phyloP scores from a whole-genome alignment of 2,888 invertebrate genomes.

The Cecidostiba fungosa region DNA sequence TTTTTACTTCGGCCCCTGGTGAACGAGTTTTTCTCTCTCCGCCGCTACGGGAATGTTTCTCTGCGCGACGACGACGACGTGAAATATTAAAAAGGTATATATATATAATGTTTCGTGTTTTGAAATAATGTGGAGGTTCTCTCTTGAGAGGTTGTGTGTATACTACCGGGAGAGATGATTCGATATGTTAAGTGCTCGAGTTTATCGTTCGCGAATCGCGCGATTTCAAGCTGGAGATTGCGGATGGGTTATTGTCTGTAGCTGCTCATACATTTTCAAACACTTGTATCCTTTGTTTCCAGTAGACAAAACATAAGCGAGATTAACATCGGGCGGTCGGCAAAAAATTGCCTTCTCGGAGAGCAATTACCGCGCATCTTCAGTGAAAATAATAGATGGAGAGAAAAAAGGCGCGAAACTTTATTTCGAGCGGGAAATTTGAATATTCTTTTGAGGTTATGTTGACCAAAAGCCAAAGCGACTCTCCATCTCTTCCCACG shows the following conservation, averaged over 20 bases:
- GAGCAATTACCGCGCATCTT: slow-evolving; percentile 3
- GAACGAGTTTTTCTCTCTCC: slow-evolving; percentile 51
- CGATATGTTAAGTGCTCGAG: neutral
- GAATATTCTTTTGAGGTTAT: too few relatives aligned
- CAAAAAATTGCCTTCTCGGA: slow-evolving; percentile 15
- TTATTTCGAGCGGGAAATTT: too few relatives aligned
- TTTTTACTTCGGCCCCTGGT: slow-evolving; percentile 10
- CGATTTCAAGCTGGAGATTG: slow-evolving; percentile 1
- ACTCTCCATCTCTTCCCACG: neutral
- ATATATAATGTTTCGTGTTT: neutral
- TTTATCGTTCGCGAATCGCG: slow-evolving; percentile 1
- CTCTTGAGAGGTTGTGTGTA: neutral
- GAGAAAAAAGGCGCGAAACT: neutral
- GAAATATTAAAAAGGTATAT: neutral
- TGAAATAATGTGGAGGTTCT: slow-evolving; percentile 4
- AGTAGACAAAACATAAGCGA: neutral
- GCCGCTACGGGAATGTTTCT: neutral
- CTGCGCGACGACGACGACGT: neutral
- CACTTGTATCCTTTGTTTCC: slow-evolving; percentile 22
- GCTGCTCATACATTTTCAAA: slow-evolving; percentile 2
- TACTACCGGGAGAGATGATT: neutral
- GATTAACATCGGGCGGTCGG: neutral
- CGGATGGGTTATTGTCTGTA: slow-evolving; percentile 5
- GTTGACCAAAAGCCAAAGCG: neutral
- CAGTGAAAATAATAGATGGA: neutral